Base-by-base conservation (phyloP, 2,113 vertebrate genomes). In the Callipepla squamata region DNA sequence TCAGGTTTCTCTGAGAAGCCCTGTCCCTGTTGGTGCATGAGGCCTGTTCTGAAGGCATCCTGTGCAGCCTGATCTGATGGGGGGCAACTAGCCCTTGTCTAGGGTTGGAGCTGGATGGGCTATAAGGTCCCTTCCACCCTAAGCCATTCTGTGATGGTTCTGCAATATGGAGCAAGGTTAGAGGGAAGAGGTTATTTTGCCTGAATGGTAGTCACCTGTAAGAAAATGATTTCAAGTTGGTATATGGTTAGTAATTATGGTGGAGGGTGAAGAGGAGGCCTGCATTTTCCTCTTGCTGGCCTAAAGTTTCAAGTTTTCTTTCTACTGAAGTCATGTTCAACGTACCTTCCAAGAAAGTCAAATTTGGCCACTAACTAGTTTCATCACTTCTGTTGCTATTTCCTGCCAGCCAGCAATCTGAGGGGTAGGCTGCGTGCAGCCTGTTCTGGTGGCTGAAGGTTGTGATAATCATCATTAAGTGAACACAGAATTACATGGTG, bases 201-300 rank as follows among this genome's bases (percentile, higher is more conserved):
- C 38, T 11, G 58, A 19, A 40, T 51, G 28, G 22, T 34, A 25
- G 32, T 47, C 48, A 5, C 0, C 0, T 30, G 8, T 38, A 44
- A 68, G 32, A 42, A 62, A 2, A 57, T 61, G 55, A 5, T 17
- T 26, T 51, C 25, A 48, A 55, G 26, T 4, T 80, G 34, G 42
- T 57, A 13, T 7, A 0, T 23, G 58, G 25, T 28, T 25, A 32
- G 3, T 51, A 26, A n/a, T 53, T 73, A 26, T 38, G 32, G 17
- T 53, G 13, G 26, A 72, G 23, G 45, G 8, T 23, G 32, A 47
- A 20, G 7, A 16, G 57, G 13, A 53, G 17, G 57, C 25, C 16
- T 62, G 3, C 0, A 0, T 32, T 85, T 79, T 74, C n/a, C n/a
- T 58, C 17, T 26, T 59, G 4, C 19, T 48, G 11, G 3, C n/a